Conservation (phyloP, 2,888 invertebrate species). For the Zeuzera pyrina region DNA sequence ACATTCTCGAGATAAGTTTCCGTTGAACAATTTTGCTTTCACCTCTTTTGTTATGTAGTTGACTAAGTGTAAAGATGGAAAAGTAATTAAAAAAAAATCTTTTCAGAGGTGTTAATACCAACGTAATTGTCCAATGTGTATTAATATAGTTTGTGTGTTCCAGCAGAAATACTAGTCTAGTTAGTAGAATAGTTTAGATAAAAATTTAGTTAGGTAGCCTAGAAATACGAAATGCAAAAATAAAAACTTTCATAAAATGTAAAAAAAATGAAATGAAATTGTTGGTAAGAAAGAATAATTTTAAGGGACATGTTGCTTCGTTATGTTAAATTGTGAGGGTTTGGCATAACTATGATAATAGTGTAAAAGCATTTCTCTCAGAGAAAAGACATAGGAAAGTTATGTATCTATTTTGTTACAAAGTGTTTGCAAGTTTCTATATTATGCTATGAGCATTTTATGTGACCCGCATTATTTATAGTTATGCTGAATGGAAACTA, state of each 20-base stretch:
- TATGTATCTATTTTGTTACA: constrained; percentile 74
- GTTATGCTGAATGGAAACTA: constrained; percentile 72
- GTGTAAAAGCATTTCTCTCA: constrained; percentile 63
- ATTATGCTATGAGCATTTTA: constrained; percentile 73
- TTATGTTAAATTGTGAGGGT: constrained; percentile 68
- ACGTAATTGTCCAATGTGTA: constrained; percentile 72
- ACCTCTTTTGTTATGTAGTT: constrained; percentile 72
- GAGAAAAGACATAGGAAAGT: constrained; percentile 64
- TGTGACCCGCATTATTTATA: constrained; percentile 72
- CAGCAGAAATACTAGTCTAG: constrained; percentile 73
- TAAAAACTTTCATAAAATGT: constrained; percentile 70
- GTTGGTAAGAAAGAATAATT: constrained; percentile 77
- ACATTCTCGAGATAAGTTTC: constrained; percentile 64
- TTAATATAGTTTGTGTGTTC: constrained; percentile 69
- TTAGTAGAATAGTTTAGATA: constrained; percentile 73
- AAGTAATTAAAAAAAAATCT: constrained; percentile 59
- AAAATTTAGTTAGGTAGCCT: constrained; percentile 71
- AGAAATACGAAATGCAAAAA: constrained; percentile 75
- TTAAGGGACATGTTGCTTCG: constrained; percentile 74
- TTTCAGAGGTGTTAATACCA: constrained; percentile 61
- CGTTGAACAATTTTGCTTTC: constrained; percentile 69
- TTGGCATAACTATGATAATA: constrained; percentile 72
- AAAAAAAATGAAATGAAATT: constrained; percentile 75
- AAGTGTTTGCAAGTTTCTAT: constrained; percentile 74
- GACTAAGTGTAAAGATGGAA: constrained; percentile 68